Percentiles rank a stretch among this genome's conserved stretches.
Evolutionary conservation across 1,140 invertebrate genomes (phyloP).

Genomic region (Meloidogyne hapla): DNA sequence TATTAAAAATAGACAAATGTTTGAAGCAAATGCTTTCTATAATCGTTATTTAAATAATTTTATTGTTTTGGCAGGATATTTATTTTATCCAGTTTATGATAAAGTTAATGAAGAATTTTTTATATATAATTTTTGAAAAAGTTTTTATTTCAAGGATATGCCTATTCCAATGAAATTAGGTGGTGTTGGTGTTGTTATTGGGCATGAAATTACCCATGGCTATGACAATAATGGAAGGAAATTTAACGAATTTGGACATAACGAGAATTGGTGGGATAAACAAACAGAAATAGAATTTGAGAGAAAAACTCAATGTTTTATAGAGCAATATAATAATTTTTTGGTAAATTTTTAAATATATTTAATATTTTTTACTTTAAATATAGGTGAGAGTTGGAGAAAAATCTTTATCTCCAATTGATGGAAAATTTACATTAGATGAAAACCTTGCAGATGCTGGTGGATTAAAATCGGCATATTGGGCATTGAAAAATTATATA

Average conservation of each 20-base stretch:
- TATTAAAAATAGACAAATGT: not conserved
- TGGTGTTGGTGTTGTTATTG: not conserved
- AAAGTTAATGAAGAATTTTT: no score
- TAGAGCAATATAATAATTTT: not conserved
- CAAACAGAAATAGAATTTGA: not conserved
- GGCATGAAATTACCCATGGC: constrained; percentile 11
- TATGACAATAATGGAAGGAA: not conserved
- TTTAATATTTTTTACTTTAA: not conserved
- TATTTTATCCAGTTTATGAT: not conserved
- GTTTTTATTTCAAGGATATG: not conserved
- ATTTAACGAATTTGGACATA: not conserved
- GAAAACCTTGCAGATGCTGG: constrained; percentile 3
- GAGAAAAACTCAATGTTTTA: not conserved
- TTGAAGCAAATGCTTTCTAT: not conserved
- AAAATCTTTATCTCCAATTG: not conserved
- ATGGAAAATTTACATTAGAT: not conserved
- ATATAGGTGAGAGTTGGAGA: not conserved
- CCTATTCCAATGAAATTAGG: constrained; percentile 2
- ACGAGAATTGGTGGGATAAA: not conserved
- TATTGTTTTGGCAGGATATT: not conserved
- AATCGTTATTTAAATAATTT: not conserved
- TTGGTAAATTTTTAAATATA: not conserved
- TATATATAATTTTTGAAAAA: not conserved
- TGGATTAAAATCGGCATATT: not conserved
- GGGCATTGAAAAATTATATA: not conserved